Percentiles rank a stretch among this genome's conserved stretches.
Conservation (phyloP, 1,140 invertebrate genomes). For the Drosophila persimilis region DNA sequence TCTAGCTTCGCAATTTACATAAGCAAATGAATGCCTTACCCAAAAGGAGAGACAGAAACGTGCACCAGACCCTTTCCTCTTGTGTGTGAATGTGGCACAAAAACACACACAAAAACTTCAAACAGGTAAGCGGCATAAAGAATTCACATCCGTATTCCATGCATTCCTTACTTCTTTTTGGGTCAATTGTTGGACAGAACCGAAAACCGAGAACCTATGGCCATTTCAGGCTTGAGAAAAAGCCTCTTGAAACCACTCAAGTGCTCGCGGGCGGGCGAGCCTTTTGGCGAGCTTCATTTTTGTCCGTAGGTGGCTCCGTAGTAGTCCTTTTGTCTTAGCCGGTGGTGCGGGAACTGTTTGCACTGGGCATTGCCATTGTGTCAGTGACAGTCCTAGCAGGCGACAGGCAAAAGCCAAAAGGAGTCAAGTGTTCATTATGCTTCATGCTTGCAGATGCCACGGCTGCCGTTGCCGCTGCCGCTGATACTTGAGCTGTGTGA, state of each 20-base stretch:
- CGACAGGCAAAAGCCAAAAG: constrained; percentile 64
- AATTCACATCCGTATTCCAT: constrained; percentile 34
- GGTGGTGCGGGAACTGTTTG: constrained; percentile 48
- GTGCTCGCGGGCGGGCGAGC: not conserved
- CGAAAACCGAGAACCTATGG: constrained; percentile 3
- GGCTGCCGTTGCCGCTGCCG: constrained; percentile 17
- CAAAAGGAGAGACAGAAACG: not conserved
- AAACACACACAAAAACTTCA: constrained; percentile 6
- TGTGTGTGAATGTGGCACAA: too few relatives aligned
- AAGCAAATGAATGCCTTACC: constrained; percentile 44
- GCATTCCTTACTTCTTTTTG: constrained; percentile 42
- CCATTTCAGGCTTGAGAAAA: constrained; percentile 42
- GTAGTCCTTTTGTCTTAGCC: constrained; percentile 50
- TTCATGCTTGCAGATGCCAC: constrained; percentile 52
- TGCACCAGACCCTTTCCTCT: too few relatives aligned
- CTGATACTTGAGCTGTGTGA: constrained; percentile 58
- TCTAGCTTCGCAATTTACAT: constrained; percentile 45
- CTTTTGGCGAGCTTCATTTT: constrained; percentile 48
- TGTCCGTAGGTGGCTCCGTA: constrained; percentile 7
- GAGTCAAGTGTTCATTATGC: constrained; percentile 74
- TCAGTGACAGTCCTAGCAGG: constrained; percentile 4
- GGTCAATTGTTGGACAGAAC: constrained; percentile 45
- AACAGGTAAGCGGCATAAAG: constrained; percentile 41
- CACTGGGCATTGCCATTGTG: constrained; percentile 43
- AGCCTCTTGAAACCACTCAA: constrained; percentile 42